Evolutionary conservation across 2,888 invertebrate genomes (phyloP).

Genomic region (Megastigmus dorsalis): DNA sequence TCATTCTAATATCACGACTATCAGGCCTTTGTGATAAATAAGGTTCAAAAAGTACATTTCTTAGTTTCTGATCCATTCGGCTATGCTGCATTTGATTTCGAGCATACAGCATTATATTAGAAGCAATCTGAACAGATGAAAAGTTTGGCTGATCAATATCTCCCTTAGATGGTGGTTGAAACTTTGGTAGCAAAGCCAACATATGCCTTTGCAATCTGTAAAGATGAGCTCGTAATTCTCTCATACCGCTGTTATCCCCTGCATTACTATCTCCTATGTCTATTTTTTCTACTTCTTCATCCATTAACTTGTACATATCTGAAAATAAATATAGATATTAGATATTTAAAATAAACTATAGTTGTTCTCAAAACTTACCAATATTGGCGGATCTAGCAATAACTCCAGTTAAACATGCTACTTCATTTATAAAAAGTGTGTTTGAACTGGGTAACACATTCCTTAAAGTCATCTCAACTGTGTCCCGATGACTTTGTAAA

Average conservation of each 20-base stretch:
- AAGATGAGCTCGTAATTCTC: slow-evolving; percentile 77
- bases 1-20: slow-evolving; percentile 61
- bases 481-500: slow-evolving; percentile 87
- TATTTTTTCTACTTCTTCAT: slow-evolving; percentile 65
- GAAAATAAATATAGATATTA: slow-evolving; percentile 35
- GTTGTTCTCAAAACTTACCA: slow-evolving; percentile 60
- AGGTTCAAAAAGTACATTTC: slow-evolving; percentile 70
- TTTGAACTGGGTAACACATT: slow-evolving; percentile 82
- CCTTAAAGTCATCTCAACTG: slow-evolving; percentile 85
- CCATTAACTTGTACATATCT: slow-evolving; percentile 72
- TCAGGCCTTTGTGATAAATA: slow-evolving; percentile 63
- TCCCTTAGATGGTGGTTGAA: slow-evolving; percentile 69
- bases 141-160: slow-evolving; percentile 64
- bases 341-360: neutral
- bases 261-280: slow-evolving; percentile 60
- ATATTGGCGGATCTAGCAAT: slow-evolving; percentile 82
- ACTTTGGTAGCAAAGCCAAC: slow-evolving; percentile 84
- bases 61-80: slow-evolving; percentile 70
- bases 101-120: slow-evolving; percentile 83
- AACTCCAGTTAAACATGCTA: slow-evolving; percentile 85
- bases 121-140: slow-evolving; percentile 78
- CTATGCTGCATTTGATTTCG: slow-evolving; percentile 77
- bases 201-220: slow-evolving; percentile 84
- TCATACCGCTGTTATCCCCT: slow-evolving; percentile 67
- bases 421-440: slow-evolving; percentile 81